Conservation (phyloP, 2,113 vertebrate species). For the Mionectes macconnelli region DNA sequence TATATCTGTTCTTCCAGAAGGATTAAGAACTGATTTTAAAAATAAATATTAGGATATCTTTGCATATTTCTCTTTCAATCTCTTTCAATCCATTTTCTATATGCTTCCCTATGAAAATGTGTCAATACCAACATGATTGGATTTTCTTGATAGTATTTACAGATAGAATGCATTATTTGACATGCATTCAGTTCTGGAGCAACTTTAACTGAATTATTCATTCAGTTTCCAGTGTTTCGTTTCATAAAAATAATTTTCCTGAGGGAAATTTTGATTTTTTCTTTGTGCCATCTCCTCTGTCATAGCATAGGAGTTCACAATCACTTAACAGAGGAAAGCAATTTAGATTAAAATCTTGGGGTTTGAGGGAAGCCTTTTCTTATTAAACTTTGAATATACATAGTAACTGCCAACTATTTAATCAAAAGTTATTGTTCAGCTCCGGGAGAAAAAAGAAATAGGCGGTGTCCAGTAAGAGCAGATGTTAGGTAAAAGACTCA, state of each 20-base stretch:
- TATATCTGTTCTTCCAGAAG: background rate
- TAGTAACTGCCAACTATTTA: slow-evolving; percentile 62
- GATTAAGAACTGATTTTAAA: background rate
- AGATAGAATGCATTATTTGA: slow-evolving; percentile 27
- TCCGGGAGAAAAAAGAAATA: slow-evolving; percentile 9
- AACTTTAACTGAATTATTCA: slow-evolving; percentile 71
- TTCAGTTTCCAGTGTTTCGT: slow-evolving; percentile 28
- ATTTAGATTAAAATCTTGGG: slow-evolving; percentile 74
- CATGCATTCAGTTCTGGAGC: slow-evolving; percentile 49
- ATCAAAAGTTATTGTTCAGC: slow-evolving; percentile 69
- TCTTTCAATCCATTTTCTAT: background rate
- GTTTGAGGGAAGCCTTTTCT: slow-evolving; percentile 58
- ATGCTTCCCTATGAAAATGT: slow-evolving; percentile 35
- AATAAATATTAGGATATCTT: background rate
- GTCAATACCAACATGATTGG: slow-evolving; percentile 54
- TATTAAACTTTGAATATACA: slow-evolving; percentile 65
- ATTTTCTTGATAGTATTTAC: slow-evolving; percentile 67
- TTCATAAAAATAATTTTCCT: slow-evolving; percentile 63
- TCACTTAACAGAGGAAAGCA: slow-evolving; percentile 66
- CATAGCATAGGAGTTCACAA: slow-evolving; percentile 43
- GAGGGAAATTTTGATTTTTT: slow-evolving; percentile 46
- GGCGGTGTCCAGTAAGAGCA: background rate
- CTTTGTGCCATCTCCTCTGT: slow-evolving; percentile 46
- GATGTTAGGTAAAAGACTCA: background rate
- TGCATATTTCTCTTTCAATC: background rate